Conservation (phyloP, 2,797 vertebrate species). For the Crenuchus spilurus region DNA sequence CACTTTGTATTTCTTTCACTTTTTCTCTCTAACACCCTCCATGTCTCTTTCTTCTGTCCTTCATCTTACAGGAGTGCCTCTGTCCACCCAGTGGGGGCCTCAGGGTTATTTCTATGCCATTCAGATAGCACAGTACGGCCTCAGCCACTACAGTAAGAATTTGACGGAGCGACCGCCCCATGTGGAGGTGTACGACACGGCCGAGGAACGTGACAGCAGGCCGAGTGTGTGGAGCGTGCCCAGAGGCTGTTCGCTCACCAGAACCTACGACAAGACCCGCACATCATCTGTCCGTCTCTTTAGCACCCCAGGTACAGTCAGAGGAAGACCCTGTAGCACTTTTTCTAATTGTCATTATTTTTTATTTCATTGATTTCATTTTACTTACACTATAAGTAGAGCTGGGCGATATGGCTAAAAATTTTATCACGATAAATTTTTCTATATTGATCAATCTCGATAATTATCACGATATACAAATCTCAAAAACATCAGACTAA, state of each 20-base stretch:
- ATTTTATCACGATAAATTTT: too few relatives aligned
- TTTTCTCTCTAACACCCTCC: not conserved
- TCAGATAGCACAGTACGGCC: slow-evolving; percentile 96
- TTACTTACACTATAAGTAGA: too few relatives aligned
- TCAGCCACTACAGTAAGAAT: slow-evolving; percentile 99
- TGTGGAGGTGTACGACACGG: slow-evolving; percentile 89
- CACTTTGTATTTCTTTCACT: not conserved
- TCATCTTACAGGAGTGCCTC: slow-evolving; percentile 86
- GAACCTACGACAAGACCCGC: slow-evolving; percentile 80
- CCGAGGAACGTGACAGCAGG: slow-evolving; percentile 80
- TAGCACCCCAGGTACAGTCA: slow-evolving; percentile 83
- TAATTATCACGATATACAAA: too few relatives aligned
- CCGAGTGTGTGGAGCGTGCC: slow-evolving; percentile 81
- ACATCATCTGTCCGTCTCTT: slow-evolving; percentile 87
- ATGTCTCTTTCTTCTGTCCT: not conserved
- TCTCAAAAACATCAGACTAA: too few relatives aligned
- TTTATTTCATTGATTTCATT: too few relatives aligned
- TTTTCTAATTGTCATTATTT: slow-evolving; percentile 48
- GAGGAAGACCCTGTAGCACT: not conserved
- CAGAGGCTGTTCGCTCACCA: slow-evolving; percentile 84
- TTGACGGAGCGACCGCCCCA: slow-evolving; percentile 92
- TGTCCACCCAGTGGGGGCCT: slow-evolving; percentile 98
- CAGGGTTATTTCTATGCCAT: slow-evolving; percentile 99
- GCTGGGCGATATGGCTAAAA: too few relatives aligned
- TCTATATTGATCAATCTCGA: too few relatives aligned